Conservation (phyloP, 23 tunicate genomes). For the Styela plicata region DNA sequence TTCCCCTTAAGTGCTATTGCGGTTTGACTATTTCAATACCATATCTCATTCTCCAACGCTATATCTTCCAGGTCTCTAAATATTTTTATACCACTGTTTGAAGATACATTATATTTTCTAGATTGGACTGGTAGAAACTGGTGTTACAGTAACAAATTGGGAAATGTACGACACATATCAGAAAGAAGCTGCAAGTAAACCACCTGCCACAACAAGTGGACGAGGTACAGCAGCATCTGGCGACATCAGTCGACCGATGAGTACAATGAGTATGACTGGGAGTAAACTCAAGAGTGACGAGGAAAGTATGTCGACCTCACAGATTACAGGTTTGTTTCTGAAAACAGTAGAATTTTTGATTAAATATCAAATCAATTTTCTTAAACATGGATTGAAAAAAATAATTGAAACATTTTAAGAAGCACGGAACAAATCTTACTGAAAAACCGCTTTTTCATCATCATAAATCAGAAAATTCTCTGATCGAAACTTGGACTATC, state of each 20-base stretch:
- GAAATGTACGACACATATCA: slow-evolving; percentile 86
- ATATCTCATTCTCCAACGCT: too few relatives aligned
- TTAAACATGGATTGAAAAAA: too few relatives aligned
- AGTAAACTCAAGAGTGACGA: slow-evolving; percentile 36
- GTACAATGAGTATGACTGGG: slow-evolving; percentile 27
- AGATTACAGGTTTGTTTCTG: slow-evolving; percentile 41
- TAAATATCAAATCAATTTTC: too few relatives aligned
- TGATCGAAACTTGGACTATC: too few relatives aligned
- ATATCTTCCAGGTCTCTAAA: too few relatives aligned
- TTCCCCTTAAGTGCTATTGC: too few relatives aligned
- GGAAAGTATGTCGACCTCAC: slow-evolving; percentile 37
- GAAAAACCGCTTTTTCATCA: too few relatives aligned
- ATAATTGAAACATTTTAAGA: too few relatives aligned
- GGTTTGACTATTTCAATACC: too few relatives aligned
- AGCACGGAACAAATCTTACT: too few relatives aligned
- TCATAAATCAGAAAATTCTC: too few relatives aligned
- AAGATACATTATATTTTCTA: slow-evolving; percentile 4
- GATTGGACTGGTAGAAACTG: slow-evolving; percentile 60
- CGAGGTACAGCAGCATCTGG: slow-evolving; percentile 3
- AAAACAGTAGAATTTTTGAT: background rate
- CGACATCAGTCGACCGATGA: slow-evolving; percentile 35
- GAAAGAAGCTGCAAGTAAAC: background rate
- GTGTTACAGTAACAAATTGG: slow-evolving; percentile 77
- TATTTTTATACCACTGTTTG: too few relatives aligned
- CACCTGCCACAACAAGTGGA: background rate